Conservation (phyloP, 2,888 invertebrate genomes). For the Timandra comae region DNA sequence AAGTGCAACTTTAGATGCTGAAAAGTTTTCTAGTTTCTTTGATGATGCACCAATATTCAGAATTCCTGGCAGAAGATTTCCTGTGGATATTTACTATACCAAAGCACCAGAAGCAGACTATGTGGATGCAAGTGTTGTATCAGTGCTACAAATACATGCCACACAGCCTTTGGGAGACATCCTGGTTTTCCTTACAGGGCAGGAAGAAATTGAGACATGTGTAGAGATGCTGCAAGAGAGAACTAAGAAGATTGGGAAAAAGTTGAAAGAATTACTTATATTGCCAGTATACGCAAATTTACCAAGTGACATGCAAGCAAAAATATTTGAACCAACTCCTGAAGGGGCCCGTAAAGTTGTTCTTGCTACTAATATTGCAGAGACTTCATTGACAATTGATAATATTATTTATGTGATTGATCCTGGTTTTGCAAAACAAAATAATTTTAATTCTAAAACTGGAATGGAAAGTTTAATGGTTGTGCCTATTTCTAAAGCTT, state of each 20-base stretch:
- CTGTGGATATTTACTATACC: conserved; percentile 99
- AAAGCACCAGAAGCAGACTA: conserved; percentile 99
- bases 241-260: conserved; percentile 92
- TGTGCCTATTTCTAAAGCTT: conserved; percentile 98
- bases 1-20: conserved; percentile 97
- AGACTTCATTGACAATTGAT: conserved; percentile 99
- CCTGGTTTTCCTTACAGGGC: conserved; percentile 96
- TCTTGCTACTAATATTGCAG: conserved; percentile 98
- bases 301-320: conserved; percentile 99
- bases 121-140: conserved; percentile 98
- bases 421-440: conserved; percentile 99
- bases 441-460: conserved; percentile 97
- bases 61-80: conserved; percentile 97
- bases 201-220: conserved; percentile 93
- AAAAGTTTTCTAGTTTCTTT: conserved; percentile 98
- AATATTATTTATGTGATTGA: conserved; percentile 99
- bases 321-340: conserved; percentile 98
- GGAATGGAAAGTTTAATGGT: conserved; percentile 99
- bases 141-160: conserved; percentile 97
- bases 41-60: conserved; percentile 98
- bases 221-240: conserved; percentile 93
- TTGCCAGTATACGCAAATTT: conserved; percentile 98
- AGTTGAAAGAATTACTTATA: conserved; percentile 93
- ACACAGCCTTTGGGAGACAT: conserved; percentile 98
- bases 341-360: conserved; percentile 97